Base-by-base conservation (phyloP, 1,140 invertebrate genomes). In the Bilobella aurantiaca region DNA sequence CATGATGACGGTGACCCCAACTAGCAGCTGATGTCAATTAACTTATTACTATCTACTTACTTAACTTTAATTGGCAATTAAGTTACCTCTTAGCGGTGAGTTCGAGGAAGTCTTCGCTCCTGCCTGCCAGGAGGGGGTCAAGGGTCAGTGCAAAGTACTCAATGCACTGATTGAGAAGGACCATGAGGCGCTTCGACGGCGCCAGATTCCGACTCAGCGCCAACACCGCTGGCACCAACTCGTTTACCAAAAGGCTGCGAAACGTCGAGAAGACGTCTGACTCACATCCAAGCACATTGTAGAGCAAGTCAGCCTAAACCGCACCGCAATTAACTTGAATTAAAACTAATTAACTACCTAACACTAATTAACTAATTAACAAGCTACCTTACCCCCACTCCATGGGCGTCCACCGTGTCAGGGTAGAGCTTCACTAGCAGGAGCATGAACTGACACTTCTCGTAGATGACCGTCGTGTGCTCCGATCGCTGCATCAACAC, bases 371-470 rank as follows among this genome's bases (percentile, higher is more conserved):
- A n/a, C n/a, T 58, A 56, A 34, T 18, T 18, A 58, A 31, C 18
- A 3, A 18, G 3, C 62, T 14, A 31, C 30, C 49, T 25, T 60
- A 29, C 12, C 25, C 65, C 60, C 28, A 57, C 69, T 5, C 69
- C 69, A 64, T 70, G 62, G 23, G 60, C 42, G 29, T 64, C 59
- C 1, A 73, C 57, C 1, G 64, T 69, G 34, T 73, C 71, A 12
- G 71, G 71, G 53, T 65, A 73, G 0, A 73, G 37, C 28, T 73
- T 69, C 1, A 73, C 71, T 18, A 73, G 62, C 0, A 73, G 57
- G 2, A 73, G 30, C 47, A 69, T 65, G 27, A 57, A 62, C 29
- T 73, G 68, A 62, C 68, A 70, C 58, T 69, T 73, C 46, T 73
- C 68, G 46, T 61, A 63, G 14, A 61, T 59, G 18, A 66, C 65